Percentiles rank a stretch among this genome's conserved stretches.
Conservation (phyloP, 2,888 invertebrate genomes). For the Ennomos quercinarius region DNA sequence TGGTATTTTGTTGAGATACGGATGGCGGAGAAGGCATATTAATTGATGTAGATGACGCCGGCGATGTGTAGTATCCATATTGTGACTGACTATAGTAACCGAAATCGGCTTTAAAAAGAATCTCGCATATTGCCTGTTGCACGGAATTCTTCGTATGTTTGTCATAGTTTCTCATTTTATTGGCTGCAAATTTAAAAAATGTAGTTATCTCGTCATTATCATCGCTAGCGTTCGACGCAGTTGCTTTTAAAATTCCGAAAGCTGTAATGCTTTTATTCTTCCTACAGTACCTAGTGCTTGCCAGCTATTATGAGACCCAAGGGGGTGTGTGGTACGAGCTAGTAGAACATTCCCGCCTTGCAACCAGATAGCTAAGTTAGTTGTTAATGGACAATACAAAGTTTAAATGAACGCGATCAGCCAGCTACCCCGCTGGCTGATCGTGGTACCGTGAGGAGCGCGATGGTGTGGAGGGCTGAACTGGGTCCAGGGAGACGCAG, state of each 20-base stretch:
- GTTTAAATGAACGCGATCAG: too few relatives aligned
- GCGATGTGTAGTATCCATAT: slow-evolving; percentile 21
- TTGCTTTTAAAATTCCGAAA: slow-evolving; percentile 22
- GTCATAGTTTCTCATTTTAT: slow-evolving; percentile 27
- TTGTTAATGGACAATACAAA: too few relatives aligned
- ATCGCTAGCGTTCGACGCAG: slow-evolving; percentile 20
- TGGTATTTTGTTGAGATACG: slow-evolving; percentile 20
- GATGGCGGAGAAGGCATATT: slow-evolving; percentile 24
- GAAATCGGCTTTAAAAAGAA: slow-evolving; percentile 25
- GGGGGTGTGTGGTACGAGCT: too few relatives aligned
- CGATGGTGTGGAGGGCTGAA: too few relatives aligned
- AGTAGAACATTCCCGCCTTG: too few relatives aligned
- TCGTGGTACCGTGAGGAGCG: too few relatives aligned
- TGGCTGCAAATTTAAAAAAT: slow-evolving; percentile 26
- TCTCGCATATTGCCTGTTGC: slow-evolving; percentile 21
- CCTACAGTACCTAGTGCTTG: too few relatives aligned
- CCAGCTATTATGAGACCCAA: too few relatives aligned
- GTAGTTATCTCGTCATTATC: slow-evolving; percentile 22
- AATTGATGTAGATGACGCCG: slow-evolving; percentile 15
- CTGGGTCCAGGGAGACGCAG: too few relatives aligned
- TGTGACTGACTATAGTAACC: slow-evolving; percentile 15
- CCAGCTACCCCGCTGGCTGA: too few relatives aligned
- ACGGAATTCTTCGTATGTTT: slow-evolving; percentile 22
- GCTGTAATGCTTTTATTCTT: too few relatives aligned
- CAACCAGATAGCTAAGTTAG: too few relatives aligned